Percentiles rank a stretch among this genome's conserved stretches.
phyloP scores from a whole-genome alignment of 2,888 invertebrate genomes.

The Craniophora ligustri region DNA sequence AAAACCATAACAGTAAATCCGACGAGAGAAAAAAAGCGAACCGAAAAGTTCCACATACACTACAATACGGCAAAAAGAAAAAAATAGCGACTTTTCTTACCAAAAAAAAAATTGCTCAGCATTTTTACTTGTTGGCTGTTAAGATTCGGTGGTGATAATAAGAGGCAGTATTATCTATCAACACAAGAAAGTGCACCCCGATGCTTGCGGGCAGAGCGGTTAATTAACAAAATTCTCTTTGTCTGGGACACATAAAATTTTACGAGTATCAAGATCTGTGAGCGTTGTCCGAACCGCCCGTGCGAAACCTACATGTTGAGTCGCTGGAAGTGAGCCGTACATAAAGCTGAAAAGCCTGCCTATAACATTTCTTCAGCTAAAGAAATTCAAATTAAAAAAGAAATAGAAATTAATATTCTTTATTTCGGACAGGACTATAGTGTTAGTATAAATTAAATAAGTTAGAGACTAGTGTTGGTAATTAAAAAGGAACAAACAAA shows the following conservation, averaged over 20 bases:
- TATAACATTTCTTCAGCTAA: no score
- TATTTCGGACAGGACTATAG: no score
- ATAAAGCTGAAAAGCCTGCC: no score
- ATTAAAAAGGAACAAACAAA: no score
- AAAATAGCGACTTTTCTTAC: constrained; percentile 38
- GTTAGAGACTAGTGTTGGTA: no score
- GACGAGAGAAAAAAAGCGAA: constrained; percentile 15
- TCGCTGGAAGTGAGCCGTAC: constrained; percentile 53
- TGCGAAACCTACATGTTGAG: constrained; percentile 53
- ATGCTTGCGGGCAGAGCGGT: constrained; percentile 64
- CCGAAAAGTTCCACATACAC: constrained; percentile 21
- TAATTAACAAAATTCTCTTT: constrained; percentile 88
- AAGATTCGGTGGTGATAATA: constrained; percentile 77
- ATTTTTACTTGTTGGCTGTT: constrained; percentile 55
- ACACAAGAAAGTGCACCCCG: constrained; percentile 69
- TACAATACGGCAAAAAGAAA: constrained; percentile 34
- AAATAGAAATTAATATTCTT: no score
- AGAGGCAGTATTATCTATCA: constrained; percentile 81
- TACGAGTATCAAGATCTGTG: constrained; percentile 86
- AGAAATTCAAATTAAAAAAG: no score
- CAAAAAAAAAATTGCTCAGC: constrained; percentile 35
- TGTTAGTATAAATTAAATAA: no score
- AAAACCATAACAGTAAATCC: constrained; percentile 16
- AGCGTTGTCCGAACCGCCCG: constrained; percentile 69
- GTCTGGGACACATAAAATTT: constrained; percentile 87